Evolutionary conservation across 2,888 invertebrate genomes (phyloP).

Genomic region (Hypolimnas misippus): DNA sequence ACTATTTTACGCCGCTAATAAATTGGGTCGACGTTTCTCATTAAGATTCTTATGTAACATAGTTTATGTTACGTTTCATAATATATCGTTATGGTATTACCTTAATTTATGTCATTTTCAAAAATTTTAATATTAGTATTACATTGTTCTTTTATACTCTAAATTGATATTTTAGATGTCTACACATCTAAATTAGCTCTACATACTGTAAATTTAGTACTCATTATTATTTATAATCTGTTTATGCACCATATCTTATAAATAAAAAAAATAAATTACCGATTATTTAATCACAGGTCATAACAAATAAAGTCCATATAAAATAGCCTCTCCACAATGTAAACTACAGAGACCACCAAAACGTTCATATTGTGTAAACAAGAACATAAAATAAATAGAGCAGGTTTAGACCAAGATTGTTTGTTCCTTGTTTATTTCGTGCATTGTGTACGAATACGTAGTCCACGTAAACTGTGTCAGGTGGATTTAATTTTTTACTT

Average conservation of each 20-base stretch:
- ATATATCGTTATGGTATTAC: too few species aligned
- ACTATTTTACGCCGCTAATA: slow-evolving; percentile 16
- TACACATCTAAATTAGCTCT: too few species aligned
- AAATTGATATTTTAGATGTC: too few species aligned
- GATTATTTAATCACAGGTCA: too few species aligned
- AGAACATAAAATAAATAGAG: slow-evolving; percentile 41
- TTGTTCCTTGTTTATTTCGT: slow-evolving; percentile 46
- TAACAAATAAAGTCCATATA: not conserved
- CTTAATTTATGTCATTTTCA: too few species aligned
- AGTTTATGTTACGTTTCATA: not conserved
- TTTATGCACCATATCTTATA: too few species aligned
- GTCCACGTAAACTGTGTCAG: slow-evolving; percentile 51
- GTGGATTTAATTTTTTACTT: slow-evolving; percentile 60
- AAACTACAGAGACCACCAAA: slow-evolving; percentile 14
- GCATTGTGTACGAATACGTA: slow-evolving; percentile 44
- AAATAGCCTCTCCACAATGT: slow-evolving; percentile 4
- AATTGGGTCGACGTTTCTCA: not conserved
- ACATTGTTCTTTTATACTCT: too few species aligned
- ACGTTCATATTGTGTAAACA: slow-evolving; percentile 35
- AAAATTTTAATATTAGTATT: too few species aligned
- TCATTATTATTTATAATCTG: too few species aligned
- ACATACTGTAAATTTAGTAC: too few species aligned
- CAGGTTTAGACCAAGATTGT: slow-evolving; percentile 45
- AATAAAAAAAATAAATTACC: too few species aligned
- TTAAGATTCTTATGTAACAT: not conserved